A percentile compares a stretch with the other conserved stretches of the same genome.
Conservation (phyloP, 2,888 invertebrate species). For the Lithophane socia region DNA sequence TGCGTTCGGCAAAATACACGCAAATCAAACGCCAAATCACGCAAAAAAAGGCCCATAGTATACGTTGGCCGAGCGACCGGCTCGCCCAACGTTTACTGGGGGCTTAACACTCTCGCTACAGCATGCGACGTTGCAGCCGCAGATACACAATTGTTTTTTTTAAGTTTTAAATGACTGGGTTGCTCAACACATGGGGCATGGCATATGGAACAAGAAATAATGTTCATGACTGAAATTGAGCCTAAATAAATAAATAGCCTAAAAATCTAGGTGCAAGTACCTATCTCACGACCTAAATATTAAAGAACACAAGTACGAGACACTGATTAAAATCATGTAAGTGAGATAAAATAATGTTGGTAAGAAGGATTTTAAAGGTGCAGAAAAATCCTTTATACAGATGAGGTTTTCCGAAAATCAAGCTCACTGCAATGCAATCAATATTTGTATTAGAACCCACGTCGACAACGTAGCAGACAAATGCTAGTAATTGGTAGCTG, state of each 20-base stretch:
- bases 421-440: not conserved
- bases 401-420: not conserved
- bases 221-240: too few species aligned
- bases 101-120: too few species aligned
- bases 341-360: not conserved
- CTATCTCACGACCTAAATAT: not conserved
- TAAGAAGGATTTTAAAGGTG: not conserved
- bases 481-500: not conserved
- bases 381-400: not conserved
- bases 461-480: slow-evolving; percentile 3
- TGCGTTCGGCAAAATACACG: too few species aligned
- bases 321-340: not conserved
- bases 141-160: too few species aligned
- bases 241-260: not conserved
- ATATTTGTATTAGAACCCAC: not conserved
- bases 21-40: too few species aligned
- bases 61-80: too few species aligned
- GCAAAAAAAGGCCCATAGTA: too few species aligned
- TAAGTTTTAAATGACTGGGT: too few species aligned
- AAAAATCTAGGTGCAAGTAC: not conserved
- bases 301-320: not conserved
- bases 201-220: too few species aligned
- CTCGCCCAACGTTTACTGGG: too few species aligned
- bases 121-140: too few species aligned
- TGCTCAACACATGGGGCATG: too few species aligned